phyloP scores from a whole-genome alignment of 2,888 invertebrate genomes.

The Gasteruption jaculator region DNA sequence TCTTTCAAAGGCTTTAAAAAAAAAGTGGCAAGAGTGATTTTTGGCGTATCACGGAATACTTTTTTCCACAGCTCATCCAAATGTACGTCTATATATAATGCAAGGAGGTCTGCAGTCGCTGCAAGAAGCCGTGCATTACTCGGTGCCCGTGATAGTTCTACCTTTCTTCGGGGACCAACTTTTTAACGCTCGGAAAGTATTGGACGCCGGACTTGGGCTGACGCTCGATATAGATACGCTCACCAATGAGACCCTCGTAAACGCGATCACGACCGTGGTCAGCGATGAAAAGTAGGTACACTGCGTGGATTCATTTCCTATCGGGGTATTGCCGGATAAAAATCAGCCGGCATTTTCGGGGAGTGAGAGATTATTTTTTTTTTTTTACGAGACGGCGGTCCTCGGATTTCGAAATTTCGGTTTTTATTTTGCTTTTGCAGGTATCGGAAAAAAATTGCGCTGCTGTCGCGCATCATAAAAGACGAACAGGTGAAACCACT shows the following conservation, averaged over 20 bases:
- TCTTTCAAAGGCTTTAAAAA: no score
- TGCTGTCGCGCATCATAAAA: slow-evolving; percentile 32
- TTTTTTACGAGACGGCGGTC: neutral
- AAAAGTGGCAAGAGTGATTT: no score
- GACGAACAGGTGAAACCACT: slow-evolving; percentile 41
- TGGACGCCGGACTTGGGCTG: slow-evolving; percentile 40
- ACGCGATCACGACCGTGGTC: slow-evolving; percentile 31
- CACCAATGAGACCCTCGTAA: slow-evolving; percentile 32
- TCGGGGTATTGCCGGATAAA: no score
- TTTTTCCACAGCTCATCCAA: slow-evolving; percentile 36
- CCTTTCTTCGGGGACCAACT: slow-evolving; percentile 46
- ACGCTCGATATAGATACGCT: slow-evolving; percentile 36
- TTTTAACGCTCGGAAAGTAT: slow-evolving; percentile 42
- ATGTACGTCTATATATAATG: slow-evolving; percentile 40
- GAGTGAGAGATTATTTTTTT: neutral
- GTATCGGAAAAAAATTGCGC: slow-evolving; percentile 31
- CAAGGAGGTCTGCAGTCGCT: slow-evolving; percentile 45
- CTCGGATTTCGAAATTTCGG: slow-evolving; percentile 1
- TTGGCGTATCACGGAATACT: no score
- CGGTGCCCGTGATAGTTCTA: slow-evolving; percentile 39
- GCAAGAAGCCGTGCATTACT: slow-evolving; percentile 44
- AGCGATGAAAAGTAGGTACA: slow-evolving; percentile 33
- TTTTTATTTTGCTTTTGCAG: no score
- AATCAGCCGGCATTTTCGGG: no score
- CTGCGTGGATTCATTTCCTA: neutral